These are phyloP conservation scores for Odontomyia ornata DNA, from an alignment of 2,888 invertebrate species.

Conservation along the genomic window DNA sequence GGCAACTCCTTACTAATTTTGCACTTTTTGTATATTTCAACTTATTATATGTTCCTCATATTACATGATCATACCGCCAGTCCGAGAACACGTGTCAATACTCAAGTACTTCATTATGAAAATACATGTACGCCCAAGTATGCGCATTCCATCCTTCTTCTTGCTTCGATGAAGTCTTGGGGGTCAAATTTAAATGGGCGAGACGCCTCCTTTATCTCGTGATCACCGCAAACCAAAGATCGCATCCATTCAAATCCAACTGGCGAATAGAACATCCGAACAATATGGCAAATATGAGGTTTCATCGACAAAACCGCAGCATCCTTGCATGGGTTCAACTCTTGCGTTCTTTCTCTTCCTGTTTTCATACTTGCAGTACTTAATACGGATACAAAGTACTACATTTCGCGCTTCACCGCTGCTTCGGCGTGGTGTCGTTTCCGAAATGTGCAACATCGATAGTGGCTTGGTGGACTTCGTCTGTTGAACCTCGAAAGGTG, in stretches of 20 bases:
- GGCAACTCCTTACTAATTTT: no score
- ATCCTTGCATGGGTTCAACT: not conserved
- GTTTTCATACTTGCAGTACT: not conserved
- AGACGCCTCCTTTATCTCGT: constrained; percentile 11
- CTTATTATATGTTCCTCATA: no score
- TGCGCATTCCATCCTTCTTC: not conserved
- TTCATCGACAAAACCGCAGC: constrained; percentile 11
- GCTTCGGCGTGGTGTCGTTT: not conserved
- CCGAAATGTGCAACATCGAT: constrained; percentile 12
- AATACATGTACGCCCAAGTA: not conserved
- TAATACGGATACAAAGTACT: constrained; percentile 8
- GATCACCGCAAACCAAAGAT: not conserved
- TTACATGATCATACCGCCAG: no score
- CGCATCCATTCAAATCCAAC: not conserved
- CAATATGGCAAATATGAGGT: not conserved
- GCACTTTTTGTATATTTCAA: no score
- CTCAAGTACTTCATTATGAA: constrained; percentile 6
- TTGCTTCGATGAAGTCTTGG: not conserved
- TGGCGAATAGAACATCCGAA: constrained; percentile 2
- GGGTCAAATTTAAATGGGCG: constrained; percentile 10
- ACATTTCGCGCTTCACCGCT: not conserved
- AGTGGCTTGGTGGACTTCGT: not conserved
- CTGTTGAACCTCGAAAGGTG: constrained; percentile 5
- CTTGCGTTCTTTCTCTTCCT: constrained; percentile 10
- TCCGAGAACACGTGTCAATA: not conserved